phyloP scores from a whole-genome alignment of 2,888 invertebrate species.

The Odontomyia ornata region DNA sequence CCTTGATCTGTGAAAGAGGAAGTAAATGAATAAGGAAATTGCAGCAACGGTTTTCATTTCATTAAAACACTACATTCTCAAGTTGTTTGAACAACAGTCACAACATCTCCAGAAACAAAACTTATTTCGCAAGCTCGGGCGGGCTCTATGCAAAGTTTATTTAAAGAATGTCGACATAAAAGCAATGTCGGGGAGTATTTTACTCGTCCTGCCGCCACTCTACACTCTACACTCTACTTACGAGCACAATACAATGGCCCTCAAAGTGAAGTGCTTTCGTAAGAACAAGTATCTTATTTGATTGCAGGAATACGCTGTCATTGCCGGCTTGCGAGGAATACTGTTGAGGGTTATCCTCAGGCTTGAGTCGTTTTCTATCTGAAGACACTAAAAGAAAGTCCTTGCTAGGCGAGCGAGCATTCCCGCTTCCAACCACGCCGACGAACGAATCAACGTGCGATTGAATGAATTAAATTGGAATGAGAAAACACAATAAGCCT shows the following conservation, averaged over 20 bases:
- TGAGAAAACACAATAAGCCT: not conserved
- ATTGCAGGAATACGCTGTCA: not conserved
- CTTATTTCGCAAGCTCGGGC: not conserved
- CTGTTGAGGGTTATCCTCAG: not conserved
- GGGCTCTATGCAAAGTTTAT: slow-evolving; percentile 6
- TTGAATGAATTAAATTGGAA: slow-evolving; percentile 1
- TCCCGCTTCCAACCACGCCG: too few species aligned
- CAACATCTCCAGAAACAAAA: not conserved
- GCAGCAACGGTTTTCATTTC: slow-evolving; percentile 23
- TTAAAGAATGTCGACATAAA: slow-evolving; percentile 23
- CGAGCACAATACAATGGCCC: slow-evolving; percentile 4
- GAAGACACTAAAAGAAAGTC: not conserved
- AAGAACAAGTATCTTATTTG: slow-evolving; percentile 19
- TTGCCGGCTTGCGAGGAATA: too few species aligned
- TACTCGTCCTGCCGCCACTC: too few species aligned
- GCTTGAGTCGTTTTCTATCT: slow-evolving; percentile 11
- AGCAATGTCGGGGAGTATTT: slow-evolving; percentile 1
- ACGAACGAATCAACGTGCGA: not conserved
- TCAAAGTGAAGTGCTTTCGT: slow-evolving; percentile 19
- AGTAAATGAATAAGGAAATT: slow-evolving; percentile 20
- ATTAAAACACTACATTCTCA: slow-evolving; percentile 21
- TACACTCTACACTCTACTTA: too few species aligned
- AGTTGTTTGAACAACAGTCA: not conserved
- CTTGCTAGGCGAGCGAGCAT: too few species aligned
- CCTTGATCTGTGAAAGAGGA: not conserved